Conservation (phyloP, 2,797 vertebrate genomes). For the Squalus acanthias region DNA sequence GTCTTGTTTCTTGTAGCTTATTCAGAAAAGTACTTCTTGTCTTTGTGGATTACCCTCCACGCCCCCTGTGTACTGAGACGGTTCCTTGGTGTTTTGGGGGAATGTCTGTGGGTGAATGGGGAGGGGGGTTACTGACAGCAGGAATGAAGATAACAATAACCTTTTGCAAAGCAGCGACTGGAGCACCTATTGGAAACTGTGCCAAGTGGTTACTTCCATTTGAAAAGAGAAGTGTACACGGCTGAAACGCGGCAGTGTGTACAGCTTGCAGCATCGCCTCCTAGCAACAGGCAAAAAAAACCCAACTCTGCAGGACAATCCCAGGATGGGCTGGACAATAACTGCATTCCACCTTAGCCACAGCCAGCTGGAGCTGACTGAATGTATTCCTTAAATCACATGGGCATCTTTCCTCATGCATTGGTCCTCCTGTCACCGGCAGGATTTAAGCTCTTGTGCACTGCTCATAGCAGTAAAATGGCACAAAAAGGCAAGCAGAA, state of each 20-base stretch:
- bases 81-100: not conserved
- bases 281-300: not conserved
- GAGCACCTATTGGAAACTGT: not conserved
- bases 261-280: not conserved
- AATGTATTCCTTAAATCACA: not conserved
- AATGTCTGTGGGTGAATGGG: not conserved
- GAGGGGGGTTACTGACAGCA: not conserved
- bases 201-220: not conserved
- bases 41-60: not conserved
- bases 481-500: not conserved
- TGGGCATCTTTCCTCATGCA: not conserved
- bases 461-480: not conserved
- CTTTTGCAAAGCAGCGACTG: not conserved
- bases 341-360: not conserved
- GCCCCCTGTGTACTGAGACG: not conserved
- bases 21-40: not conserved
- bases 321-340: not conserved
- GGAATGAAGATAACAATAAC: not conserved
- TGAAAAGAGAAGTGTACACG: not conserved
- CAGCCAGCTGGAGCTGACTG: not conserved
- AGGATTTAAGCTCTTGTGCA: not conserved
- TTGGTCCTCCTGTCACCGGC: not conserved
- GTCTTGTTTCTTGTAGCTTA: not conserved
- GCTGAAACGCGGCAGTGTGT: not conserved
- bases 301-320: not conserved